Evolutionary conservation across 2,888 invertebrate species (phyloP).

Genomic region (Morinoia aosen): DNA sequence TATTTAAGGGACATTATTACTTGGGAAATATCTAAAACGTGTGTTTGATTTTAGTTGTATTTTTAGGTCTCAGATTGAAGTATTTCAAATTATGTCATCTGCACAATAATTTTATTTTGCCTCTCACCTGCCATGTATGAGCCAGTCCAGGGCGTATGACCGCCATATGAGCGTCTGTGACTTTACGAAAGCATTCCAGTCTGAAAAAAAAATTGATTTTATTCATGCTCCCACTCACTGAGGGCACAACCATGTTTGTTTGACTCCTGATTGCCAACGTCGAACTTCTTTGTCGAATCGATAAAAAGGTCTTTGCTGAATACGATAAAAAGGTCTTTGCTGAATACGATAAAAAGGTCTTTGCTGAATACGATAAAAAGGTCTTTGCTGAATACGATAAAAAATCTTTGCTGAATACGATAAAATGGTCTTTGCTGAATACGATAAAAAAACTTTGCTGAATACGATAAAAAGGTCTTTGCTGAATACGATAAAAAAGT

Average conservation of each 20-base stretch:
- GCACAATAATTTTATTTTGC: not conserved
- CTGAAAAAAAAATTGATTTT: constrained; percentile 53
- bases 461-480: no score
- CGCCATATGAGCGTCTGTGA: constrained; percentile 58
- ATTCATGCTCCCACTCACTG: not conserved
- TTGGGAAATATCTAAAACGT: not conserved
- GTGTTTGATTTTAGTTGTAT: not conserved
- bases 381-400: no score
- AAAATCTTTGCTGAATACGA: no score
- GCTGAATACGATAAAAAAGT: no score
- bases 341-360: no score
- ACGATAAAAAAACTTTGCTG: no score
- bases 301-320: no score
- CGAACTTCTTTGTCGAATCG: not conserved
- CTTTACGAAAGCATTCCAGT: constrained; percentile 60
- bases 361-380: no score
- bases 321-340: not conserved
- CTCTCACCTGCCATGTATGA: constrained; percentile 58
- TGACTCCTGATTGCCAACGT: not conserved
- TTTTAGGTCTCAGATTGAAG: not conserved
- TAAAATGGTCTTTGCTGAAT: no score
- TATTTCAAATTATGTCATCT: not conserved
- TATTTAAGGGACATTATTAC: not conserved
- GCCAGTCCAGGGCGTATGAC: constrained; percentile 62
- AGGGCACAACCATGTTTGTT: not conserved